Conservation (phyloP, 2,113 vertebrate species). For the Xenopus laevis region DNA sequence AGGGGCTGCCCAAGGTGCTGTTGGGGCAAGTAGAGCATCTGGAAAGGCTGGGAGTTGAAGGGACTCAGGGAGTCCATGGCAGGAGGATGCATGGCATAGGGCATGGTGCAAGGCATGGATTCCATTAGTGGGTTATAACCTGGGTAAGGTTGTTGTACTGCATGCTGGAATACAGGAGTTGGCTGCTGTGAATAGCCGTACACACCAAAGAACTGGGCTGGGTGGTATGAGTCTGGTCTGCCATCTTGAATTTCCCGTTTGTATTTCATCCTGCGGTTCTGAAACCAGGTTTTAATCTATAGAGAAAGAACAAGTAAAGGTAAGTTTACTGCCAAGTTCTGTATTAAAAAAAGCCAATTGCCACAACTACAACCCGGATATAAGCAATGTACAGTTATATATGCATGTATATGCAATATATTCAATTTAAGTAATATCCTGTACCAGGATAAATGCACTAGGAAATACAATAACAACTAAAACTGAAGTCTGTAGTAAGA, state of each 20-base stretch:
- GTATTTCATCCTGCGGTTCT: conserved; percentile 78
- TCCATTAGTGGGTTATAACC: conserved; percentile 11
- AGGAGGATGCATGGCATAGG: conserved; percentile 39
- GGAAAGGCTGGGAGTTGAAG: neutral
- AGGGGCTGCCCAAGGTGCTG: neutral
- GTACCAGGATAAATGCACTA: too few species aligned
- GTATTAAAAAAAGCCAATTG: too few species aligned
- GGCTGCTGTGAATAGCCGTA: conserved; percentile 32
- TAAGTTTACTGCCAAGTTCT: neutral
- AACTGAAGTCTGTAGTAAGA: too few species aligned
- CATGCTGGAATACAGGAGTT: conserved; percentile 37
- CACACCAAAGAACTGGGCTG: conserved; percentile 32
- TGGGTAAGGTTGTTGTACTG: neutral
- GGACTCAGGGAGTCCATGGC: conserved; percentile 41
- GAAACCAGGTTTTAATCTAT: conserved; percentile 84
- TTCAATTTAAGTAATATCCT: too few species aligned
- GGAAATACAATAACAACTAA: too few species aligned
- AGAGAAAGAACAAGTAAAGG: neutral
- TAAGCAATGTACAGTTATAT: too few species aligned
- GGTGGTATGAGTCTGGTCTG: conserved; percentile 52
- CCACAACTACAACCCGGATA: too few species aligned
- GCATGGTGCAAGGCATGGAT: conserved; percentile 11
- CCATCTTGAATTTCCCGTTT: conserved; percentile 71
- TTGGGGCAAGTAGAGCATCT: conserved; percentile 15
- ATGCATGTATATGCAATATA: too few species aligned